Base-by-base conservation (phyloP, 2,113 vertebrate genomes). In the Corvus cornix region DNA sequence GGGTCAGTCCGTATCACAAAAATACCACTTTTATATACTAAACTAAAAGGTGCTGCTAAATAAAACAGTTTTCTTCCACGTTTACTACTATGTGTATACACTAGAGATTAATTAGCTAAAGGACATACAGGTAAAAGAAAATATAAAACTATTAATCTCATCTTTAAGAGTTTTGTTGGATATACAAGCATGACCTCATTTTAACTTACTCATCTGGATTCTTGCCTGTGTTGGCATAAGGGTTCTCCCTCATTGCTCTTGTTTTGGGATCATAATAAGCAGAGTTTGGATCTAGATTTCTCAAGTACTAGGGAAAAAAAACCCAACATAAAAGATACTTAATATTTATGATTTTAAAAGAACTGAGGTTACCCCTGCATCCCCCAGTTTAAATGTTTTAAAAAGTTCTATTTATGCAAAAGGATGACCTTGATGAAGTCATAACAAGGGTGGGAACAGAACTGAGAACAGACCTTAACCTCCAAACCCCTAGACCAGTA, bases 201-300 rank as follows among this genome's bases (percentile, higher is more conserved):
- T 81, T 59, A 51, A 98, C 99, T 95, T 98, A 99, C 99, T 99
- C 99, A 19, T 99, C 99, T 82, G 99, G 98, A 95, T 98, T 99
- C 97, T 99, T 99, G 92, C 99, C 99, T 39, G 99, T 99, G 94
- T 99, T 99, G 82, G 98, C 97, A 91, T 99, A 99, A 0, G 99
- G 99, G 94, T 99, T 99, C 96, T 99, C 99, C 87, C 99, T 99
- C 99, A 99, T 99, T 11, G 99, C 99, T 97, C 99, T 99, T 7
- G 99, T 99, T 98, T 99, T 99, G 69, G 99, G 99, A 97, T 99
- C 99, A 33, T 99, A 99, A 90, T 99, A 99, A 58, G 99, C 99
- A 55, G 99, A 99, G 95, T 99, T 99, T 95, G 99, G 99, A 98
- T 99, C 99, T 89, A 99, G 97, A 96, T 99, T 99, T 95, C 99